Percentiles rank a stretch among this genome's conserved stretches.
Conservation (phyloP, 2,797 vertebrate species). For the Gorsachius magnificus region DNA sequence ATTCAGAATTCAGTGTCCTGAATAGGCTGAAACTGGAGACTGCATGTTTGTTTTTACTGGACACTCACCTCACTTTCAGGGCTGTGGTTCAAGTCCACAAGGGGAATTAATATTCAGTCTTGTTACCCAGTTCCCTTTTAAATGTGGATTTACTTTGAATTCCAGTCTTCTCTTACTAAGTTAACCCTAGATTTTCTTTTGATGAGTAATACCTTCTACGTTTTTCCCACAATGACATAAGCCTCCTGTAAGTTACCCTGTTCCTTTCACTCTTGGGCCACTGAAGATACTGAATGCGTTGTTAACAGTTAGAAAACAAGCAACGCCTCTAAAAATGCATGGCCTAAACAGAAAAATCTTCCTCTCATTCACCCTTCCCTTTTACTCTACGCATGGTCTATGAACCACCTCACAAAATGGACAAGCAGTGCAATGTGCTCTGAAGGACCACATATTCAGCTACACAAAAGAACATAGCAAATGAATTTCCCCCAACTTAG, state of each 20-base stretch:
- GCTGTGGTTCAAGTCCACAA: background rate
- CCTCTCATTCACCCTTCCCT: background rate
- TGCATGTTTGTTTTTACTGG: background rate
- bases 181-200: background rate
- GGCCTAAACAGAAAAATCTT: background rate
- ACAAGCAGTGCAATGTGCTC: background rate
- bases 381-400: background rate
- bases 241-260: background rate
- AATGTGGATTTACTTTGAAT: background rate
- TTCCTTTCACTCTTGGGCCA: background rate
- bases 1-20: background rate
- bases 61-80: background rate
- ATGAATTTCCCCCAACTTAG: background rate
- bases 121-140: background rate
- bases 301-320: background rate
- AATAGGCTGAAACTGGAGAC: background rate
- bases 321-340: background rate
- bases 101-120: background rate
- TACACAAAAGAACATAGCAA: accelerated
- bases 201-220: background rate
- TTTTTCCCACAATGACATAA: background rate
- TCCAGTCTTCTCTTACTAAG: background rate
- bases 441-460: background rate
- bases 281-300: background rate
- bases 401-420: background rate